Evolutionary conservation across 2,888 invertebrate species (phyloP), one percentile per base, ranked within the genome.

Genomic region (Aethes cnicana): DNA sequence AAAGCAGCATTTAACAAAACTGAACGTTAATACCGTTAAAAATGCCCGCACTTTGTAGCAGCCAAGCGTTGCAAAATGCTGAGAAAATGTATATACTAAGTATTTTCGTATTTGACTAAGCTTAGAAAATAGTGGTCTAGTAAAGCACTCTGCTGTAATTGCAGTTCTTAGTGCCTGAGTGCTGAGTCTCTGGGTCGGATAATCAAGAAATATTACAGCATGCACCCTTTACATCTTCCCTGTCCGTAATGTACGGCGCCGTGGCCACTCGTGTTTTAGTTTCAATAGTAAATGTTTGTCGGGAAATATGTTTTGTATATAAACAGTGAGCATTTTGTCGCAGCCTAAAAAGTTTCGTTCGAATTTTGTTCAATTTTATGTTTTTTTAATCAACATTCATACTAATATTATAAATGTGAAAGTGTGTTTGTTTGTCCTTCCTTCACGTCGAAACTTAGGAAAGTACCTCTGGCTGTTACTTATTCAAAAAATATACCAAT

Each of bases 61-160:
- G 37, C 37, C 26, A 21, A 35, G 43, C 26, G 6, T 21, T 11
- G 43, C 30, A 50, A 43, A 44, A 50, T 44, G 37, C 30, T 43
- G 28, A 17, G 12, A 25, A 52, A 52, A 44, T 52, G 58, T 58
- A 54, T 56, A 46, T 57, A 47, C 26, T n/a, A n/a, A n/a, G 46
- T 58, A 54, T 53, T 53, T 53, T 58, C 46, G 57, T 61, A 61
- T 57, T 61, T 63, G 61, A 61, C 62, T 61, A 54, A 59, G 60
- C 58, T 56, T 58, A 56, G 54, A 58, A 54, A 54, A 57, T 55
- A 50, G 44, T 52, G 44, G 44, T 28, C 25, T 37, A 37, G 17
- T 41, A 41, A 36, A 46, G 39, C 52, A 50, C 55, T 57, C 53
- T 52, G 52, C 54, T 49, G 57, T 61, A 58, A 58, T 58, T 58